These are phyloP conservation scores for Poeciliopsis gracilis DNA, from an alignment of 2,797 vertebrate genomes.

Conservation along the genomic window DNA sequence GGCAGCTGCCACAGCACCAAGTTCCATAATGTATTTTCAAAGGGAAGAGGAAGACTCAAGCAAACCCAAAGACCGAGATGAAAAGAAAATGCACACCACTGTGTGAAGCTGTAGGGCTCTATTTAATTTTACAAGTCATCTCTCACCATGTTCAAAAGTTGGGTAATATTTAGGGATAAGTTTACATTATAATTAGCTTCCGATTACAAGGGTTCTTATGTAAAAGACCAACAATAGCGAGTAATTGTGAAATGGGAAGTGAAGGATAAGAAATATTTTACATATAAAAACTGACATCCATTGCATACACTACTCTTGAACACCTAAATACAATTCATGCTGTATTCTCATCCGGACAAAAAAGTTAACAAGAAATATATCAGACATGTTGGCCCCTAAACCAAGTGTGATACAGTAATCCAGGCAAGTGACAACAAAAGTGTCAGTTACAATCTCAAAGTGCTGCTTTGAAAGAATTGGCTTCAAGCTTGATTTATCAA, in stretches of 20 bases:
- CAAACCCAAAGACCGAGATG: conserved; percentile 36
- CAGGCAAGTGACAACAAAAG: not conserved
- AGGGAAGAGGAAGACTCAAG: conserved; percentile 31
- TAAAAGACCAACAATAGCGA: not conserved
- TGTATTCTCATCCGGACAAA: not conserved
- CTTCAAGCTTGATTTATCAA: not conserved
- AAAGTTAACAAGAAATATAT: not conserved
- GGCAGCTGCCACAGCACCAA: conserved; percentile 28
- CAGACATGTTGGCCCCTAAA: not conserved
- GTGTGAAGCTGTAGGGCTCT: conserved; percentile 12
- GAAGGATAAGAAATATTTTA: not conserved
- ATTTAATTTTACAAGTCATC: conserved; percentile 6
- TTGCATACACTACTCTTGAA: not conserved
- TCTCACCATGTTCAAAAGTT: conserved; percentile 19
- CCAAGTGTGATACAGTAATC: not conserved
- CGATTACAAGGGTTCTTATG: not conserved
- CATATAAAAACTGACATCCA: not conserved
- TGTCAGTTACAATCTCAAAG: too few relatives aligned
- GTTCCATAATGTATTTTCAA: conserved; percentile 53
- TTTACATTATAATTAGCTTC: not conserved
- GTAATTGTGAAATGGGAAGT: not conserved
- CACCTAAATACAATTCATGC: not conserved
- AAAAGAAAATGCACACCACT: conserved; percentile 33
- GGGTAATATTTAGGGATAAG: not conserved
- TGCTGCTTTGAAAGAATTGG: not conserved